Evolutionary conservation across 2,113 vertebrate genomes (phyloP).

Genomic region (Leuciscus idus): DNA sequence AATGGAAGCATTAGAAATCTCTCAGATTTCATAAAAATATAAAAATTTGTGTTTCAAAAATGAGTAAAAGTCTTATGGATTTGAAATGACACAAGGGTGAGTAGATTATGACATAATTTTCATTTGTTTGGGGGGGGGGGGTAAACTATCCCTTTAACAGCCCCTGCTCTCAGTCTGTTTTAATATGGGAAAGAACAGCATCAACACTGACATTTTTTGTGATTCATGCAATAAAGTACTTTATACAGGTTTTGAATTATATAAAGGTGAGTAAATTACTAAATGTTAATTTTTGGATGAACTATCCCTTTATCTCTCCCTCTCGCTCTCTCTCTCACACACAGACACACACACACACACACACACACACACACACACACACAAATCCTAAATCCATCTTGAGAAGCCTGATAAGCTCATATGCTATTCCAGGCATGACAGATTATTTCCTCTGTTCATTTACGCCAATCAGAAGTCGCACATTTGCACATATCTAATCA

Average conservation of each 20-base stretch:
- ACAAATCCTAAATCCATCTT: constrained; percentile 39
- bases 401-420: constrained; percentile 46
- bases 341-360: not conserved
- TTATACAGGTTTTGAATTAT: not conserved
- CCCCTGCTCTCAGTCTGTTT: not conserved
- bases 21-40: not conserved
- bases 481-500: constrained; percentile 8
- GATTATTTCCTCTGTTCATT: constrained; percentile 32
- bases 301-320: not conserved
- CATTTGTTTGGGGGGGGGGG: not conserved
- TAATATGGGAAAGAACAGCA: not conserved
- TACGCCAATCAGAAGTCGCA: not conserved
- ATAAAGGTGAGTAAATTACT: not conserved
- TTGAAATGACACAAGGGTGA: not conserved
- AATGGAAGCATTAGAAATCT: not conserved
- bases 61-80: not conserved
- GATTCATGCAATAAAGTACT: not conserved
- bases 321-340: not conserved
- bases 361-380: not conserved
- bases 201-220: not conserved
- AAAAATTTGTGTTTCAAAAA: too few species aligned
- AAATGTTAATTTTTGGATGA: not conserved
- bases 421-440: constrained; percentile 33
- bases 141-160: not conserved
- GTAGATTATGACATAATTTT: not conserved